Percentiles rank a stretch among this genome's conserved stretches.
phyloP scores from a whole-genome alignment of 2,797 vertebrate species.

The Valencia hispanica region DNA sequence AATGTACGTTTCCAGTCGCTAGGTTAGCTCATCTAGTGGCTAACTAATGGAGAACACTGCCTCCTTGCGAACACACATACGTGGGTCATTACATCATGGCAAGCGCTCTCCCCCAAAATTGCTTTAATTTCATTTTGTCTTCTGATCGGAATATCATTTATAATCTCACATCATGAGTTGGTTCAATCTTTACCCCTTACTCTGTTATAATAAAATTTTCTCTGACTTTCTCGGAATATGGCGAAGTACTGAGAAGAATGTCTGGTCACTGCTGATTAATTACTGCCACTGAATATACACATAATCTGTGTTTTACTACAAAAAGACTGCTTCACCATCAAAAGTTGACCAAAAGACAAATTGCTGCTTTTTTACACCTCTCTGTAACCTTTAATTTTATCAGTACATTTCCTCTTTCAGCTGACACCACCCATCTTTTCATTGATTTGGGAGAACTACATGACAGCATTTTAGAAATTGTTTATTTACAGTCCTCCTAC shows the following conservation, averaged over 20 bases:
- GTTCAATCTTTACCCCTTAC: not conserved
- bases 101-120: too few relatives aligned
- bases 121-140: not conserved
- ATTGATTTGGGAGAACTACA: slow-evolving; percentile 17
- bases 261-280: slow-evolving; percentile 27
- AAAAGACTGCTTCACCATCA: slow-evolving; percentile 60
- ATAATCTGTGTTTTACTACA: slow-evolving; percentile 64
- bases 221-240: slow-evolving; percentile 32
- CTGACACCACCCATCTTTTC: slow-evolving; percentile 29
- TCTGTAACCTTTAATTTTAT: slow-evolving; percentile 38
- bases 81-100: too few relatives aligned
- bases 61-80: too few relatives aligned
- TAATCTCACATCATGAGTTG: not conserved
- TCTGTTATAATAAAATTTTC: slow-evolving; percentile 9
- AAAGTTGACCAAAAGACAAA: slow-evolving; percentile 32
- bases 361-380: slow-evolving; percentile 19
- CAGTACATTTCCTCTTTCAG: slow-evolving; percentile 42
- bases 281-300: slow-evolving; percentile 11
- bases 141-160: not conserved
- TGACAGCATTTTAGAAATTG: slow-evolving; percentile 53
- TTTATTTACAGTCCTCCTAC: slow-evolving; percentile 42
- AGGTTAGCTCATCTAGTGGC: too few relatives aligned
- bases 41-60: too few relatives aligned
- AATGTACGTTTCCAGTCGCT: too few relatives aligned
- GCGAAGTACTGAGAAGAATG: slow-evolving; percentile 21